A percentile compares a stretch with the other conserved stretches of the same genome.
Evolutionary conservation across 1,140 invertebrate species (phyloP).

Genomic region (Macrostomum lignano): DNA sequence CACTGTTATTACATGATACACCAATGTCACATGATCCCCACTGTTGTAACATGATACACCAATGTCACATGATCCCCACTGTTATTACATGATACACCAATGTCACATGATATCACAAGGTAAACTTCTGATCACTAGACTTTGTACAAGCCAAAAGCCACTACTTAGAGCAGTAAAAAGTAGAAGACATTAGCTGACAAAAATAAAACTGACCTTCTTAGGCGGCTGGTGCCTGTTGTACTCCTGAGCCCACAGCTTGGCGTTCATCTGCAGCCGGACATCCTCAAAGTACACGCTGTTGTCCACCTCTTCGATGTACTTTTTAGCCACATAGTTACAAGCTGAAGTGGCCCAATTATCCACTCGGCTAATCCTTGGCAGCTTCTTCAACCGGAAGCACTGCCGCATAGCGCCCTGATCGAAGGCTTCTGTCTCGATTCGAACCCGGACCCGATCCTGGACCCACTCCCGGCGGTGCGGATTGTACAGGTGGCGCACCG

Average conservation of each 20-base stretch:
- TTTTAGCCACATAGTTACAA: conserved; percentile 34
- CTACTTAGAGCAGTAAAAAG: background rate
- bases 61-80: too few relatives aligned
- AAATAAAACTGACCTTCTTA: background rate
- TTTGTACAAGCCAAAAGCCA: background rate
- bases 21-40: too few relatives aligned
- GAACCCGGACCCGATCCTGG: conserved; percentile 28
- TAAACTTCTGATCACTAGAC: background rate
- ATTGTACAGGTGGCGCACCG: conserved; percentile 25
- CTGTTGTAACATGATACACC: too few relatives aligned
- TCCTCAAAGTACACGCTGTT: conserved; percentile 33
- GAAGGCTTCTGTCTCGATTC: conserved; percentile 31
- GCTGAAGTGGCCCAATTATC: too few relatives aligned
- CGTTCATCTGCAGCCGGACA: conserved; percentile 35
- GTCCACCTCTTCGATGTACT: conserved; percentile 31
- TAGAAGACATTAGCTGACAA: background rate
- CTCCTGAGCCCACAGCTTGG: conserved; percentile 36
- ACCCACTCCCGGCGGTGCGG: conserved; percentile 26
- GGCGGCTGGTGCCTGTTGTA: conserved; percentile 24
- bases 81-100: conserved; percentile 33
- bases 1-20: too few relatives aligned
- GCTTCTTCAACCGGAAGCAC: conserved; percentile 33
- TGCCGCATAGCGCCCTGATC: conserved; percentile 34
- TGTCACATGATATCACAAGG: conserved; percentile 37
- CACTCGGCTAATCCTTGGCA: too few relatives aligned